Base-by-base conservation (phyloP, 2,888 invertebrate genomes). In the Thymelicus lineola region DNA sequence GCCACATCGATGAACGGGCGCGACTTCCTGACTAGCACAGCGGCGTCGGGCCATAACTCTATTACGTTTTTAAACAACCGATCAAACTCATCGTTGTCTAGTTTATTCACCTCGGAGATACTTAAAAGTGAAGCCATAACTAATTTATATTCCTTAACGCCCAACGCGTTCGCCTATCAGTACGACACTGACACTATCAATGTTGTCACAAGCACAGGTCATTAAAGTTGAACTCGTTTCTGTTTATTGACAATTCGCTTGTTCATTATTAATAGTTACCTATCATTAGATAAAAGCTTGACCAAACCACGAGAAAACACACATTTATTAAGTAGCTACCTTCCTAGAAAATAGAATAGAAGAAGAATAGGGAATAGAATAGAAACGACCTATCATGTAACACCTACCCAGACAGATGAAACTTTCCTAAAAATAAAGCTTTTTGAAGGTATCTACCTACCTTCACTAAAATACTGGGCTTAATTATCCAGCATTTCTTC, bases 31-130 rank as follows among this genome's bases (percentile, higher is more conserved):
- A 95, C 94, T 38, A 85, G 79, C 53, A 82, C 83, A 0, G 95
- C 95, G 28, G 95, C 95, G 72, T 92, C 92, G 9, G 93, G 86
- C 79, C 93, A 95, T 71, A 95, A 86, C 80, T 96, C 96, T 66
- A 96, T 94, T n/a, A 95, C 95, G 86, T 96, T 96, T 20, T 92
- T 92, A 80, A 96, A 96, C 66, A 95, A 83, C 79, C 89, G 86
- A 72, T 94, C 93, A 81, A 96, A 96, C 73, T 94, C 88, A 58
- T 94, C 92, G 59, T 82, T 86, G 59, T 86, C 82, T 75, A 95
- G 82, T 63, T 85, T 87, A 81, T 96, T 96, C 0, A 95, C 94
- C 80, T 95, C 93, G 45, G 86, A 81, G 69, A 95, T 89, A 71
- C 84, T 82, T 63, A 87, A 85, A 70, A 42, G 59, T 17, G 36